Percentiles rank a stretch among this genome's conserved stretches.
These are phyloP conservation scores for Damaliscus lunatus DNA, from an alignment of 2,113 vertebrate species.

Conservation along the genomic window DNA sequence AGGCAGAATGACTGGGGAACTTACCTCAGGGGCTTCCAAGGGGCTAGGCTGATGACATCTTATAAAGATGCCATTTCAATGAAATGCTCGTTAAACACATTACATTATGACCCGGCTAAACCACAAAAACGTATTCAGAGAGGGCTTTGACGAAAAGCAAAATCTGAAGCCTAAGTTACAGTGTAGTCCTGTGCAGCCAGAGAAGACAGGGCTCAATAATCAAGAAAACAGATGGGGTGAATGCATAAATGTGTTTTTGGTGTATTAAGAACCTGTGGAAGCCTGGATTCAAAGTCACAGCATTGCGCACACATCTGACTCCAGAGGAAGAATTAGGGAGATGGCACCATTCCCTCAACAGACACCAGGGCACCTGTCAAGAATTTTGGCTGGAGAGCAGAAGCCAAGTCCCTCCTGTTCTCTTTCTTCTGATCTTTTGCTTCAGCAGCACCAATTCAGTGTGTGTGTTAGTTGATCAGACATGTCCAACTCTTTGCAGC, in stretches of 20 bases:
- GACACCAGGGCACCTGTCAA: background rate
- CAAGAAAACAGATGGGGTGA: background rate
- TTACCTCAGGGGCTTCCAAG: conserved; percentile 35
- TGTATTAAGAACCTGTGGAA: background rate
- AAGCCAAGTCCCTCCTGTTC: background rate
- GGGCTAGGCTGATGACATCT: conserved; percentile 30
- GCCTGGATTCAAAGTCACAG: background rate
- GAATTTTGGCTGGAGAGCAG: background rate
- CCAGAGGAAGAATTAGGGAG: background rate
- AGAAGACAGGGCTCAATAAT: background rate
- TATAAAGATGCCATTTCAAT: conserved; percentile 45
- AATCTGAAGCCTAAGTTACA: background rate
- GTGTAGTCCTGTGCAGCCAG: background rate
- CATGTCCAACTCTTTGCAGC: fast-evolving
- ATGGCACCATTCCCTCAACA: background rate
- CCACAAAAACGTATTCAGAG: conserved; percentile 17
- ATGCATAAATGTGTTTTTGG: background rate
- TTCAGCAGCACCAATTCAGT: background rate
- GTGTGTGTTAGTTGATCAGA: background rate
- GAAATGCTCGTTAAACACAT: conserved; percentile 45
- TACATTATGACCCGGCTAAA: conserved; percentile 22
- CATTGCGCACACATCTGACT: background rate
- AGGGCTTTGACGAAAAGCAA: background rate
- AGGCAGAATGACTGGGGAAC: conserved; percentile 8
- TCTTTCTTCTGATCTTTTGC: background rate